Base-by-base conservation (phyloP, 2,797 vertebrate species). In the Platalea minor region DNA sequence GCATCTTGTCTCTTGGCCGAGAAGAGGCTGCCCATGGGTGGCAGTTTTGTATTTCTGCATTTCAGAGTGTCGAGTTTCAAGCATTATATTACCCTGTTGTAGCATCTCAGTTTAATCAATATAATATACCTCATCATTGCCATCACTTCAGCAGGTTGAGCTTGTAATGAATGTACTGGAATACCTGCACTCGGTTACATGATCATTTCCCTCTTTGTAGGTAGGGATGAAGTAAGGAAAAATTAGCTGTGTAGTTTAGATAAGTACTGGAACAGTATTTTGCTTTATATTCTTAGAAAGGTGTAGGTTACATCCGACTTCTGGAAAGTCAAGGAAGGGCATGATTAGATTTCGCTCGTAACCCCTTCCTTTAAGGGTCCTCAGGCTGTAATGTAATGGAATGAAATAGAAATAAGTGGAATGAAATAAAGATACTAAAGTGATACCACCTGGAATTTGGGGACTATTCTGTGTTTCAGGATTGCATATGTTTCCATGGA, bases 271-370 rank as follows among this genome's bases (percentile, higher is more conserved):
- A 85, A 70, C 20, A 53, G 84, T 48, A 64, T 83, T 88, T 93
- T 92, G 65, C 45, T 94, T 95, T 93, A 73, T 92, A 88, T 90
- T 93, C 70, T 89, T 87, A 80, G 93, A 91, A 92, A 70, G 57
- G 45, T 91, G 23, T 85, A 72, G 43, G n/a, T 94, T 89, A 88
- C 67, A 63, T 83, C 45, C 91, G 92, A 83, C 89, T 77, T 80
- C 67, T 89, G 75, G n/a, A 85, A 93, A 96, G 93, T 95, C 91
- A 96, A 89, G 41, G 41, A 41, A 41, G 93, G 80, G 21, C 90
- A 65, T 75, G 80, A 95, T 97, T 96, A 94, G 48, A 72, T 94
- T 96, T 97, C 74, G 45, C 25, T 93, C 39, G 67, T 94, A 81
- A 88, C n/a, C 11, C 13, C 5, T 85, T 92, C 24, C 51, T 82